Evolutionary conservation across 1,140 invertebrate species (phyloP).

Genomic region (Diachasmimorpha longicaudata): DNA sequence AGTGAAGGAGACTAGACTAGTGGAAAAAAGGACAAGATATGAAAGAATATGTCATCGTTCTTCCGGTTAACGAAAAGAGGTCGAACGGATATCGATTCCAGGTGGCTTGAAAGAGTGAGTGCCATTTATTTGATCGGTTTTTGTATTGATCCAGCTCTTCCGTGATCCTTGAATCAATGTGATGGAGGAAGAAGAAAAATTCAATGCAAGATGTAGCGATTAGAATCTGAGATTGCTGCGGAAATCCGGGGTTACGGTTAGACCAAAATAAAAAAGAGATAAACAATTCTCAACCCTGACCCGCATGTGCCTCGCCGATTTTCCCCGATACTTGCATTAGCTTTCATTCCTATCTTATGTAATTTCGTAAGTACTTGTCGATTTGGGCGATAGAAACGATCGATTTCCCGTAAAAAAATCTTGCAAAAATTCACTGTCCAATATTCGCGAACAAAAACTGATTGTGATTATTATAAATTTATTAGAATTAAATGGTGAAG

Average conservation of each 20-base stretch:
- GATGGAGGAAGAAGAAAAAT: neutral
- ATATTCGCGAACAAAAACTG: too few relatives aligned
- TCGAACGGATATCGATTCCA: neutral
- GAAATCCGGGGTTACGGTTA: neutral
- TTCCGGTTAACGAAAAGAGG: neutral
- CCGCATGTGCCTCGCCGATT: slow-evolving; percentile 11
- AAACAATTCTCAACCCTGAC: slow-evolving; percentile 25
- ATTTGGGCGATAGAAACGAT: too few relatives aligned
- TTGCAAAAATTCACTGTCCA: too few relatives aligned
- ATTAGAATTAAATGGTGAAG: too few relatives aligned
- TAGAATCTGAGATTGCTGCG: neutral
- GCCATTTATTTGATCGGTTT: neutral
- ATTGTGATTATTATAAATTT: too few relatives aligned
- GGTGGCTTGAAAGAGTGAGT: neutral
- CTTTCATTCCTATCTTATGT: neutral
- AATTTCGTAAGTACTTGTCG: too few relatives aligned
- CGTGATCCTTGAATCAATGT: neutral
- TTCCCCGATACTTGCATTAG: neutral
- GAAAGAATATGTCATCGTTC: neutral
- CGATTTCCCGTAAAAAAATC: too few relatives aligned
- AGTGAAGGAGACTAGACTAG: neutral
- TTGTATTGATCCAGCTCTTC: neutral
- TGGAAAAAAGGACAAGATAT: neutral
- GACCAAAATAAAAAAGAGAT: neutral
- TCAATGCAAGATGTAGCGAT: neutral